phyloP scores from a whole-genome alignment of 2,888 invertebrate genomes.

The Priocnemis perturbator region DNA sequence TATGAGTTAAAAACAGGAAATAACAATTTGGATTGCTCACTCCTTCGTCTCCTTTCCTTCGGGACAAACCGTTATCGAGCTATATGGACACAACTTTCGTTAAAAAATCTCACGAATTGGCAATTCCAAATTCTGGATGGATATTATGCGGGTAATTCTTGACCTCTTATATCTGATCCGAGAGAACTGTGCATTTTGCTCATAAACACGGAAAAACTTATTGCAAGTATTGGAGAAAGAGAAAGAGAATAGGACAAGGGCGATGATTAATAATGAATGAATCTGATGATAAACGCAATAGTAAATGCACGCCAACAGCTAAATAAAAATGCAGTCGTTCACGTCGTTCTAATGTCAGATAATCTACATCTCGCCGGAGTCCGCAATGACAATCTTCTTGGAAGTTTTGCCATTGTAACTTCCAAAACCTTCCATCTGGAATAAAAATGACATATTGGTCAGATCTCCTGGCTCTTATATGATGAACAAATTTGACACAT shows the following conservation, averaged over 20 bases:
- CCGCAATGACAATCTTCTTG: constrained; percentile 87
- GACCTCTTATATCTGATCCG: too few relatives aligned
- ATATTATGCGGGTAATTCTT: too few relatives aligned
- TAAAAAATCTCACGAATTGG: constrained; percentile 29
- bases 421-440: constrained; percentile 83
- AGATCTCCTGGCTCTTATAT: too few relatives aligned
- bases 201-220: too few relatives aligned
- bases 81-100: too few relatives aligned
- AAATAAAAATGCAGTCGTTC: constrained; percentile 65
- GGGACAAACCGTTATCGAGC: too few relatives aligned
- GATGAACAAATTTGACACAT: too few relatives aligned
- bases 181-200: too few relatives aligned
- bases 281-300: constrained; percentile 50
- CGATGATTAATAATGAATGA: constrained; percentile 42
- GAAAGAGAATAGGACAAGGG: constrained; percentile 30
- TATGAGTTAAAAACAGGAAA: too few relatives aligned
- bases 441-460: constrained; percentile 12
- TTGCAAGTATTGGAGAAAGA: too few relatives aligned
- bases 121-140: not conserved
- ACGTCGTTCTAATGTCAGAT: constrained; percentile 47
- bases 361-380: constrained; percentile 87
- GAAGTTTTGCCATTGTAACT: constrained; percentile 90
- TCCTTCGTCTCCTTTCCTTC: too few relatives aligned
- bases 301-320: constrained; percentile 60
- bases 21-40: too few relatives aligned